These are phyloP conservation scores for Noctua janthe DNA, from an alignment of 2,888 invertebrate genomes.

Conservation along the genomic window DNA sequence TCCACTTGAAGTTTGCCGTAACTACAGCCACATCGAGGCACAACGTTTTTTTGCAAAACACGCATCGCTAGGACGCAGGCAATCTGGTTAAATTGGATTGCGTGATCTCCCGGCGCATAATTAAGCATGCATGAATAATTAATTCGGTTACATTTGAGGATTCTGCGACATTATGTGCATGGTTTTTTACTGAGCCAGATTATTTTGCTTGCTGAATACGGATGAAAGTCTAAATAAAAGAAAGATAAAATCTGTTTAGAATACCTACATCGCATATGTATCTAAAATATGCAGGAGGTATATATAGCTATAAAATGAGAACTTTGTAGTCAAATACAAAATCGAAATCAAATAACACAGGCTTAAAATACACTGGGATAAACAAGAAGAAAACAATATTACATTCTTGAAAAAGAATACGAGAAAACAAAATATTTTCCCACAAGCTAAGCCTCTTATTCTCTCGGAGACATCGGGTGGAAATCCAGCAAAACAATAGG, in stretches of 20 bases:
- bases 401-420: conserved; percentile 51
- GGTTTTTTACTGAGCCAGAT: conserved; percentile 8
- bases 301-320: not conserved
- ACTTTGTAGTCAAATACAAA: not conserved
- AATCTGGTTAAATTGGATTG: conserved; percentile 76
- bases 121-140: conserved; percentile 65
- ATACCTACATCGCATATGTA: not conserved
- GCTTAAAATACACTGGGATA: conserved; percentile 24
- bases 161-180: conserved; percentile 41
- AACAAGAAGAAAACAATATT: conserved; percentile 46
- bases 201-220: conserved; percentile 8
- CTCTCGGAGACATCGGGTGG: conserved; percentile 70
- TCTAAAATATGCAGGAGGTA: not conserved
- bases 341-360: conserved; percentile 24
- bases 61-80: conserved; percentile 73
- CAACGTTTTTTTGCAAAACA: conserved; percentile 81
- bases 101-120: conserved; percentile 65
- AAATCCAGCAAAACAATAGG: conserved; percentile 73
- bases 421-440: conserved; percentile 67
- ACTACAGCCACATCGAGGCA: conserved; percentile 80
- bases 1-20: conserved; percentile 88
- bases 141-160: conserved; percentile 48
- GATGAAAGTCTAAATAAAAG: not conserved
- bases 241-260: not conserved
- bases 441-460: conserved; percentile 72